Evolutionary conservation across 2,113 vertebrate genomes (phyloP).

Genomic region (Oryctolagus cuniculus): mOryCun1.1 NC_091447.1:51158501-51159000

Average conservation of each 20-base stretch:
- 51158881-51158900: not conserved
- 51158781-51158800: not conserved
- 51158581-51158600: constrained; percentile 49
- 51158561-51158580: constrained; percentile 43
- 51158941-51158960: not conserved
- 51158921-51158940: not conserved
- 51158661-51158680: constrained; percentile 54
- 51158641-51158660: constrained; percentile 47
- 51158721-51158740: constrained; percentile 59
- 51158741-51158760: constrained; percentile 42
- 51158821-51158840: not conserved
- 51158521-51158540: constrained; percentile 25
- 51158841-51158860: not conserved
- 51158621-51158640: constrained; percentile 55
- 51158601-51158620: constrained; percentile 58
- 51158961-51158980: not conserved
- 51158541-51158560: constrained; percentile 60
- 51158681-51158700: constrained; percentile 62
- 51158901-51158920: not conserved
- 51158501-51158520: not conserved
- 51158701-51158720: constrained; percentile 57
- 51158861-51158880: not conserved
- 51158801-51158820: not conserved
- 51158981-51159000: not conserved
- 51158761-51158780: constrained; percentile 4